A percentile compares a stretch with the other conserved stretches of the same genome.
These are phyloP conservation scores for Dendrolimus pini DNA, from an alignment of 2,888 invertebrate species.

Conservation along the genomic window DNA sequence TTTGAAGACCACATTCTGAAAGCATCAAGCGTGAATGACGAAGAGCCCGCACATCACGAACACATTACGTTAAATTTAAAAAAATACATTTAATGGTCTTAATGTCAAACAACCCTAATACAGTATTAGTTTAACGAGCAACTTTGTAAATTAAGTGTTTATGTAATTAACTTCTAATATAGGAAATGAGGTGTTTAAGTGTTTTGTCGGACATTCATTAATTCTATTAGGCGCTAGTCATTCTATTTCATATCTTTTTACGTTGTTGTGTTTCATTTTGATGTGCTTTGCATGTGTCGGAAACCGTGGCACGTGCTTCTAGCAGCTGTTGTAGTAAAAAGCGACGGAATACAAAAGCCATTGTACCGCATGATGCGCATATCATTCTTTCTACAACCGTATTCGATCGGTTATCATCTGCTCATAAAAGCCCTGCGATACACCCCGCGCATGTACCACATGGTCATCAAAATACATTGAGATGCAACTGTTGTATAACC, in stretches of 20 bases:
- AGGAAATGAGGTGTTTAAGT: slow-evolving; percentile 44
- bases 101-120: slow-evolving; percentile 33
- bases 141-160: slow-evolving; percentile 39
- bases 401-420: slow-evolving; percentile 48
- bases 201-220: slow-evolving; percentile 39
- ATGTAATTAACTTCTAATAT: slow-evolving; percentile 53
- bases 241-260: slow-evolving; percentile 24
- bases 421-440: slow-evolving; percentile 7
- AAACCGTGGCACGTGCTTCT: slow-evolving; percentile 32
- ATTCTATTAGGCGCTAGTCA: slow-evolving; percentile 28
- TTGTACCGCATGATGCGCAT: slow-evolving; percentile 34
- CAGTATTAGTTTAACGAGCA: slow-evolving; percentile 25
- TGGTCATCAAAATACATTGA: slow-evolving; percentile 15
- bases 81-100: slow-evolving; percentile 31
- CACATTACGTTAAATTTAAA: slow-evolving; percentile 35
- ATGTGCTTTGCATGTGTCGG: slow-evolving; percentile 7
- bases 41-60: slow-evolving; percentile 38
- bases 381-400: slow-evolving; percentile 42
- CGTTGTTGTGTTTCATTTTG: slow-evolving; percentile 4
- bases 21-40: slow-evolving; percentile 14
- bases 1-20: slow-evolving; percentile 17
- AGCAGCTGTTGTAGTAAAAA: slow-evolving; percentile 55
- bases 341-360: slow-evolving; percentile 33
- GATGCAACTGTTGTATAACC: slow-evolving; percentile 9
- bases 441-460: slow-evolving; percentile 8